Evolutionary conservation across 2,888 invertebrate genomes (phyloP).

Genomic region (Acanthopleura granulata): DNA sequence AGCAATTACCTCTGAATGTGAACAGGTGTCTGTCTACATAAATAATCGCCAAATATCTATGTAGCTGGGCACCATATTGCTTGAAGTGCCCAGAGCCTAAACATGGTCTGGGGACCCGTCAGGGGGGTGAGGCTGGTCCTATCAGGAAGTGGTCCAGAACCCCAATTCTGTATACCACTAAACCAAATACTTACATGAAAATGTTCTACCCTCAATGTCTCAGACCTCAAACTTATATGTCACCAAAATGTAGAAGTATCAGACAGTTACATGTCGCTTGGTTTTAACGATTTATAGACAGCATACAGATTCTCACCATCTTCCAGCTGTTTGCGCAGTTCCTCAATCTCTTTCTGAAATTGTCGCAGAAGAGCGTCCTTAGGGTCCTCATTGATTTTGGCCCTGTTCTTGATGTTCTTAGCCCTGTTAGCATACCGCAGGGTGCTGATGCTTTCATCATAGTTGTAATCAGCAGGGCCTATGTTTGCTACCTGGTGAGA

Average conservation of each 20-base stretch:
- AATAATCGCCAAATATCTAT: too few relatives aligned
- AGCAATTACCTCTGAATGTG: too few relatives aligned
- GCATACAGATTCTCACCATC: slow-evolving; percentile 71
- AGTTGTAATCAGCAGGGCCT: slow-evolving; percentile 96
- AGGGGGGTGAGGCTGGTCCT: too few relatives aligned
- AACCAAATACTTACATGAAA: too few relatives aligned
- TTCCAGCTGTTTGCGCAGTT: slow-evolving; percentile 87
- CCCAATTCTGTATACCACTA: too few relatives aligned
- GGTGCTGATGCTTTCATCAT: slow-evolving; percentile 97
- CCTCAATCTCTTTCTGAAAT: slow-evolving; percentile 97
- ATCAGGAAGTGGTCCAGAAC: too few relatives aligned
- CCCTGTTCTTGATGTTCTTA: slow-evolving; percentile 96
- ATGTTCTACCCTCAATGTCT: too few relatives aligned
- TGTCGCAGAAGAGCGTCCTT: slow-evolving; percentile 95
- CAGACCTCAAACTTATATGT: too few relatives aligned
- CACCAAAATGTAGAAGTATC: not conserved
- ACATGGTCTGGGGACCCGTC: too few relatives aligned
- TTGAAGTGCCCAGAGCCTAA: too few relatives aligned
- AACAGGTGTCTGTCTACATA: too few relatives aligned
- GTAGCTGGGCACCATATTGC: too few relatives aligned
- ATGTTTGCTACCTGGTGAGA: slow-evolving; percentile 90
- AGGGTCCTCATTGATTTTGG: slow-evolving; percentile 96
- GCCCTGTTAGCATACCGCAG: slow-evolving; percentile 97
- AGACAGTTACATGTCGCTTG: not conserved
- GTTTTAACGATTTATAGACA: not conserved